Conservation (phyloP, 2,113 vertebrate genomes). For the Scophthalmus maximus region DNA sequence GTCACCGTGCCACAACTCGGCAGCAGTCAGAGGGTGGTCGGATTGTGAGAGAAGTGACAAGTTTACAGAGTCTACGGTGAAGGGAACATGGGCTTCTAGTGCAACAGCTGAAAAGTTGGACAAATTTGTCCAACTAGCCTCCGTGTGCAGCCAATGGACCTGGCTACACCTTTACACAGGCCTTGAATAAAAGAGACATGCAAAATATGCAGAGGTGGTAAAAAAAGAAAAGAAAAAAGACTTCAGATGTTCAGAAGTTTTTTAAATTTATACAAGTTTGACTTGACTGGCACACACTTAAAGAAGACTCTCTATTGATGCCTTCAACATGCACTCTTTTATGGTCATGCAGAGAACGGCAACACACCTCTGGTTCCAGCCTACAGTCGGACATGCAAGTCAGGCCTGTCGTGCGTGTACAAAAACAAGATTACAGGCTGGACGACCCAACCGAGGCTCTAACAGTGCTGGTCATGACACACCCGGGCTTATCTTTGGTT, state of each 20-base stretch:
- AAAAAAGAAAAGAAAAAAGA: background rate
- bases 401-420: background rate
- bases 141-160: too few species aligned
- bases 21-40: background rate
- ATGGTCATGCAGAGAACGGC: slow-evolving; percentile 44
- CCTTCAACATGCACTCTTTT: slow-evolving; percentile 30
- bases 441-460: too few species aligned
- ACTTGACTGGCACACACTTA: background rate
- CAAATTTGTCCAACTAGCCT: too few species aligned
- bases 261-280: background rate
- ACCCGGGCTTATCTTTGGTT: slow-evolving; percentile 42
- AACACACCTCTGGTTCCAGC: slow-evolving; percentile 6
- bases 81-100: background rate
- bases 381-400: slow-evolving; percentile 24
- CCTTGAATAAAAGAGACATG: background rate
- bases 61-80: background rate
- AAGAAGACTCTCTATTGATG: too few species aligned
- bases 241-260: background rate
- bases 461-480: slow-evolving; percentile 32
- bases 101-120: background rate
- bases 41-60: background rate
- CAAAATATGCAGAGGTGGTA: background rate
- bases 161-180: background rate
- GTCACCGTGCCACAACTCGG: slow-evolving; percentile 1
- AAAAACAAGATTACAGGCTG: slow-evolving; percentile 1